phyloP scores from a whole-genome alignment of 2,113 vertebrate genomes.

The Stegastes partitus region DNA sequence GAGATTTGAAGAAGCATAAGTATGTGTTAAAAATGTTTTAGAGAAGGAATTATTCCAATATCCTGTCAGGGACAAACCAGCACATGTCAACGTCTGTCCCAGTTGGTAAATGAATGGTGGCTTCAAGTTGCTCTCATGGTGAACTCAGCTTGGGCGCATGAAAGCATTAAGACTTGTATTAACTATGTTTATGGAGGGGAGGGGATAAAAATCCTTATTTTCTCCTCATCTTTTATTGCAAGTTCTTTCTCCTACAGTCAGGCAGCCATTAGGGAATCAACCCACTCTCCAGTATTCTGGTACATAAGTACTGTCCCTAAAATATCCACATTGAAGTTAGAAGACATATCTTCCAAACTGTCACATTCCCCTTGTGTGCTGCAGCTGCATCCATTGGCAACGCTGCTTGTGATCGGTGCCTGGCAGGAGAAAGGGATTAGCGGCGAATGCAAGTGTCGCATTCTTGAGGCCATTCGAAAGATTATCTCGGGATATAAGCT shows the following conservation, averaged over 20 bases:
- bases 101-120: background rate
- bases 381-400: slow-evolving; percentile 47
- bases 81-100: background rate
- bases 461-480: slow-evolving; percentile 56
- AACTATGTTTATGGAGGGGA: background rate
- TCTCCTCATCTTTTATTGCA: slow-evolving; percentile 9
- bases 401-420: slow-evolving; percentile 23
- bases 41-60: too few species aligned
- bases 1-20: too few species aligned
- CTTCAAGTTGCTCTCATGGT: background rate
- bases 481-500: slow-evolving; percentile 57
- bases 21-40: too few species aligned
- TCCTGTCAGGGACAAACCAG: too few species aligned
- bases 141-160: background rate
- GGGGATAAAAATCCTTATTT: slow-evolving; percentile 28
- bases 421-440: slow-evolving; percentile 58
- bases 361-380: slow-evolving; percentile 49
- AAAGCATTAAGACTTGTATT: slow-evolving; percentile 3
- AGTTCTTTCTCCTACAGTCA: slow-evolving; percentile 30
- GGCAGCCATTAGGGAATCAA: slow-evolving; percentile 40
- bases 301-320: slow-evolving; percentile 56
- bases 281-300: slow-evolving; percentile 40
- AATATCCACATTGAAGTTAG: slow-evolving; percentile 56
- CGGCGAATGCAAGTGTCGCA: slow-evolving; percentile 35
- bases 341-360: slow-evolving; percentile 41